Percentiles rank a stretch among this genome's conserved stretches.
phyloP scores from a whole-genome alignment of 2,113 vertebrate genomes.

The Mormyrus iriodes region DNA sequence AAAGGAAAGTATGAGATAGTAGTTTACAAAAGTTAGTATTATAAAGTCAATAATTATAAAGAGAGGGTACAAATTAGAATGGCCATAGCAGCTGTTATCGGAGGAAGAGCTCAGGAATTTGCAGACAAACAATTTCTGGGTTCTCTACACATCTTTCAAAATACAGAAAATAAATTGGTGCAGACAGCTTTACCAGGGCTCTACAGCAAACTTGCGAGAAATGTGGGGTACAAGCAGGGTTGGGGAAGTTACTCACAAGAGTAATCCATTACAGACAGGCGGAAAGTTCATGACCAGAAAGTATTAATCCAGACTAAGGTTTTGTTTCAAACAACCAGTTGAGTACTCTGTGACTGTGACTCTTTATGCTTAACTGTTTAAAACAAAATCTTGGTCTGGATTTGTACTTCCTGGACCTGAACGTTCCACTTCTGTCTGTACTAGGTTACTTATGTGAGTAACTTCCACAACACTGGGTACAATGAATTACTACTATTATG shows the following conservation, averaged over 20 bases:
- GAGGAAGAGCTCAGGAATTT: conserved; percentile 25
- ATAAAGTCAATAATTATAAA: conserved; percentile 21
- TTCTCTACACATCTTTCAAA: conserved; percentile 7
- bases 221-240: neutral
- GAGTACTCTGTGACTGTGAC: neutral
- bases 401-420: neutral
- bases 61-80: conserved; percentile 1
- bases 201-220: neutral
- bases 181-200: neutral
- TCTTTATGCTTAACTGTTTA: neutral
- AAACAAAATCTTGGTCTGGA: neutral
- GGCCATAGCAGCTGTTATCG: conserved; percentile 25
- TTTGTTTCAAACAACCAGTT: neutral
- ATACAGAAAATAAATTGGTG: neutral
- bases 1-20: conserved; percentile 15
- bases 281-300: neutral
- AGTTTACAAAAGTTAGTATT: conserved; percentile 20
- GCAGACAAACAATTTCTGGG: conserved; percentile 18
- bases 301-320: neutral
- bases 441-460: neutral
- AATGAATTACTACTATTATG: neutral
- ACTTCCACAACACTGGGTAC: neutral
- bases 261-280: neutral
- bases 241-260: neutral
- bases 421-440: neutral